Base-by-base conservation (phyloP, 2,113 vertebrate genomes). In the Takifugu flavidus region DNA sequence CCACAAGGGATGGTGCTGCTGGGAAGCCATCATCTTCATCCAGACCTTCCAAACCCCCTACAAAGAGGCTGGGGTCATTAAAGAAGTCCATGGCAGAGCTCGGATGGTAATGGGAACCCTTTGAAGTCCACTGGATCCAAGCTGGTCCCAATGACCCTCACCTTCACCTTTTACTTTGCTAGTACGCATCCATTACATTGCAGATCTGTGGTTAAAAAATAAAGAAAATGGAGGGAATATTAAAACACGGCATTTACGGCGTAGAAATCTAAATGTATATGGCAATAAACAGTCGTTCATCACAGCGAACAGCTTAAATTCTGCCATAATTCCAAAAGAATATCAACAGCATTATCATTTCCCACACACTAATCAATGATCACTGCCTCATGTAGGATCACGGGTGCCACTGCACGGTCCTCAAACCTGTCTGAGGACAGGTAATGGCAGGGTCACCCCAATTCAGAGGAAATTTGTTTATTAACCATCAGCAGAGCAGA, bases 21-120 rank as follows among this genome's bases (percentile, higher is more conserved):
- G 92, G 80, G 89, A 99, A 99, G 67, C 91, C 90, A 85, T 96
- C 95, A 56, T 96, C 20, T 20, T 20, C 95, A 49, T 94, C 92
- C 71, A 98, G 91, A 77, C 92, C 93, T 80, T 96, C 95, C 89
- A 98, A 89, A 58, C 93, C 94, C 75, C 94, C 95, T 66, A 91
- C 93, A 88, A 98, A 99, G 82, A 99, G 92, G 90, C 90, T 96
- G 63, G 96, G 91, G 85, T 99, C 97, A 76, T 95, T 94, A 82
- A 99, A 98, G 85, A 97, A 97, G 87, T 99, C 97, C 96, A 99
- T 98, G 91, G 92, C 94, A 79, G 90, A 93, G 87, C 92, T 91
- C 57, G 90, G 47, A 73, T 50, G 49, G 39, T 53, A 60, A 68
- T 43, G 29, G 69, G 65, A 71, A 79, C 62, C 75, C 78, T 60